phyloP scores from a whole-genome alignment of 2,888 invertebrate genomes.

The Lacanobia wlatinum region DNA sequence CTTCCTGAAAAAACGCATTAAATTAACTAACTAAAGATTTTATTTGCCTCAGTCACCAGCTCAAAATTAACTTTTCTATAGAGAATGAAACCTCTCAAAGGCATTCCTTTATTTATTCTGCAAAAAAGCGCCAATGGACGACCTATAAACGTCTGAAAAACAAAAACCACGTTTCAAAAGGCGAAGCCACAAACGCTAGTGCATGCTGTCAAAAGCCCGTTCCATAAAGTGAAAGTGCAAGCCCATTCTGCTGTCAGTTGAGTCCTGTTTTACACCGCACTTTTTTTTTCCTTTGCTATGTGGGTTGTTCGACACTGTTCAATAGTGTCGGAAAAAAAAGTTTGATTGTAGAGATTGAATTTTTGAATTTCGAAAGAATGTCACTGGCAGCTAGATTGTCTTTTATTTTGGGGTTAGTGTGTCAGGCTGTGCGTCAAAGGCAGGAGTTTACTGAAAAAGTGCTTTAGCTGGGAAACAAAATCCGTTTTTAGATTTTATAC shows the following conservation, averaged over 20 bases:
- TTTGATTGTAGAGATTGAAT: constrained; percentile 35
- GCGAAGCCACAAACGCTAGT: constrained; percentile 32
- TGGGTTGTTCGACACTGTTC: constrained; percentile 41
- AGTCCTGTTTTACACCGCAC: constrained; percentile 43
- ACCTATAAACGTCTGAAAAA: constrained; percentile 35
- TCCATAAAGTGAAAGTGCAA: constrained; percentile 57
- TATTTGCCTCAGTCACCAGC: neutral
- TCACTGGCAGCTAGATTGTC: neutral
- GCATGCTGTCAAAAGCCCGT: constrained; percentile 58
- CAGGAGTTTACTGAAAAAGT: neutral
- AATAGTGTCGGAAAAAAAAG: constrained; percentile 25
- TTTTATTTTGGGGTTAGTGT: constrained; percentile 18
- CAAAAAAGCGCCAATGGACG: constrained; percentile 13
- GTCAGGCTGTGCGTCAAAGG: neutral
- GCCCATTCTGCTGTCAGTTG: constrained; percentile 59
- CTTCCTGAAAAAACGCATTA: no score
- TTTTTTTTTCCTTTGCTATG: constrained; percentile 21
- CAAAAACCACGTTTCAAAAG: constrained; percentile 50
- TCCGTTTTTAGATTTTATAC: neutral
- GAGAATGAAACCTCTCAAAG: neutral
- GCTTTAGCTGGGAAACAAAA: neutral
- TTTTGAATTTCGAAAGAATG: neutral
- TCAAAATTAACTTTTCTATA: neutral
- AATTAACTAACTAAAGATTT: neutral
- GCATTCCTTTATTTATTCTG: neutral